Percentiles rank a stretch among this genome's conserved stretches.
Conservation (phyloP, 2,888 invertebrate species). For the Lumbricus terrestris region DNA sequence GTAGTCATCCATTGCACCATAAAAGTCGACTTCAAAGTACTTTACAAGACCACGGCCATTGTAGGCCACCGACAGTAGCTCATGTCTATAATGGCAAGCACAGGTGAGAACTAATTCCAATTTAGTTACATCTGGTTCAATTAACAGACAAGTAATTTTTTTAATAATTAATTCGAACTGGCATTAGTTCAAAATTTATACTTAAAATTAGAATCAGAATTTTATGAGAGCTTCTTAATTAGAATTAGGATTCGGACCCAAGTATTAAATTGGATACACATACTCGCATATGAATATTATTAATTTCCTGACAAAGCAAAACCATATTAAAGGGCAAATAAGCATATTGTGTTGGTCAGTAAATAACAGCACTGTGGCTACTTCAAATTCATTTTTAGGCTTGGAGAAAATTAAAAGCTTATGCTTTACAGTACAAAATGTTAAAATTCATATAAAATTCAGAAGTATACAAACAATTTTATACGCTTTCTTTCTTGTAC, state of each 20-base stretch:
- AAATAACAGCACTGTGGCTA: neutral
- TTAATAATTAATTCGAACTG: no score
- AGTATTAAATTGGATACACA: neutral
- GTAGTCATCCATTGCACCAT: slow-evolving; percentile 57
- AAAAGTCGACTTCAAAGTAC: slow-evolving; percentile 58
- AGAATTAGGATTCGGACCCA: no score
- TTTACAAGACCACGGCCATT: slow-evolving; percentile 57
- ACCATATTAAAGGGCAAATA: neutral
- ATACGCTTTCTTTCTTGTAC: neutral
- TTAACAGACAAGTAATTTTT: no score
- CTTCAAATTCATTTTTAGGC: neutral
- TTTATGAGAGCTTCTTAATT: no score
- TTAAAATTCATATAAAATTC: neutral
- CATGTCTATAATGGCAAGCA: neutral
- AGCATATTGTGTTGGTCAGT: neutral
- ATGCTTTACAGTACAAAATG: neutral
- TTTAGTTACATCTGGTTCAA: no score
- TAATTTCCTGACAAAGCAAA: neutral
- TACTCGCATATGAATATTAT: neutral
- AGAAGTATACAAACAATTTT: neutral
- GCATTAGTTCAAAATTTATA: no score
- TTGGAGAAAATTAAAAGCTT: neutral
- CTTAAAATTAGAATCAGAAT: no score
- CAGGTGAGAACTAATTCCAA: neutral
- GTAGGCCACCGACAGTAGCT: slow-evolving; percentile 37